Conservation (phyloP, 2,113 vertebrate genomes). For the Maccullochella peelii region DNA sequence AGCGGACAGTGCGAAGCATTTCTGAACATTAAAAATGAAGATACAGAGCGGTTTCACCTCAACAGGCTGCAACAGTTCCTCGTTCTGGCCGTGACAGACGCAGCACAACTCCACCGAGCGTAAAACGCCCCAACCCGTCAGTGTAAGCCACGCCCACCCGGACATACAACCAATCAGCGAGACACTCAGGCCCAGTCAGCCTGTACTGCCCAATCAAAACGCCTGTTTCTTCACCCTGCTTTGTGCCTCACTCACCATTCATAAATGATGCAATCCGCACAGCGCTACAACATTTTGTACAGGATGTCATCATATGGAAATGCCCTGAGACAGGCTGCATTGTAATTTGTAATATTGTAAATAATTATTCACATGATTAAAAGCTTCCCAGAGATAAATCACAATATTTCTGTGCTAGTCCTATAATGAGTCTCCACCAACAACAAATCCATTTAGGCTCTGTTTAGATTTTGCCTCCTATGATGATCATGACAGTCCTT, state of each 20-base stretch:
- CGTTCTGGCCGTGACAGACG: conserved; percentile 3
- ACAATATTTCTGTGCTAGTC: neutral
- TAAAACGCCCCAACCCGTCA: conserved; percentile 55
- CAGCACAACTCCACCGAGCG: conserved; percentile 33
- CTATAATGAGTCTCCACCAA: neutral
- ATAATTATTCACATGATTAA: neutral
- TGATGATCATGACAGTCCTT: no score
- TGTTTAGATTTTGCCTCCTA: neutral
- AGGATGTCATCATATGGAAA: conserved; percentile 19
- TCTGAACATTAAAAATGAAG: neutral
- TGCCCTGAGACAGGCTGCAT: neutral
- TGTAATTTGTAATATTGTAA: neutral
- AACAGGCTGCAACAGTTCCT: neutral
- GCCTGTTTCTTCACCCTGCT: conserved; percentile 62
- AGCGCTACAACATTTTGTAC: conserved; percentile 11
- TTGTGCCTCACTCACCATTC: conserved; percentile 51
- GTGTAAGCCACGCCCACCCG: conserved; percentile 63
- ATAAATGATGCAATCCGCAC: conserved; percentile 72
- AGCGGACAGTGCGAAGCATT: neutral
- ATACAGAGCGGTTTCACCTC: neutral
- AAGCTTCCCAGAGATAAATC: neutral
- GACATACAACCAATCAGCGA: conserved; percentile 76
- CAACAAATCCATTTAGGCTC: neutral
- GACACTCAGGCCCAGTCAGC: neutral
- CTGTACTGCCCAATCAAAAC: conserved; percentile 58